These are phyloP conservation scores for Plecotus auritus DNA, from an alignment of 2,113 vertebrate species.

Conservation along the genomic window DNA sequence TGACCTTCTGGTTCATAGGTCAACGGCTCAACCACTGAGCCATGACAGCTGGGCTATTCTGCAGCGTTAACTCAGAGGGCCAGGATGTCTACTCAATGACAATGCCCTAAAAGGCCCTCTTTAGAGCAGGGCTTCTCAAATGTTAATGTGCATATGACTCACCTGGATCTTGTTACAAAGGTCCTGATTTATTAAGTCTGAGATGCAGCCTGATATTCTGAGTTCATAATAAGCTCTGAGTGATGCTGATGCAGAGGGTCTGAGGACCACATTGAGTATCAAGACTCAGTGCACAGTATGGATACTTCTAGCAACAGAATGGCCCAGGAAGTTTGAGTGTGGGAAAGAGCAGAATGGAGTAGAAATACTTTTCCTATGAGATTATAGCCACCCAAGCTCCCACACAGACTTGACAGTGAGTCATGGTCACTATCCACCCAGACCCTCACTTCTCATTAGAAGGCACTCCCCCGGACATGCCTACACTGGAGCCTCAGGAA, in stretches of 20 bases:
- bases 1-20: no score
- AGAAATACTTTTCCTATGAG: constrained; percentile 37
- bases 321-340: neutral
- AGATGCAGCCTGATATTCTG: neutral
- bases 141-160: neutral
- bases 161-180: neutral
- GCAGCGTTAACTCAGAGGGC: neutral
- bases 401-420: neutral
- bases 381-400: neutral
- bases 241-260: neutral
- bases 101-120: neutral
- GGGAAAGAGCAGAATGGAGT: constrained; percentile 13
- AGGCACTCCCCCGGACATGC: neutral
- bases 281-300: neutral
- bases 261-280: neutral
- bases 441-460: neutral
- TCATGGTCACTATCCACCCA: constrained; percentile 13
- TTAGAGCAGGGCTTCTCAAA: neutral
- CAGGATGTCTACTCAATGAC: neutral
- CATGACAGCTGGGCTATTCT: neutral
- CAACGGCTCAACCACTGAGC: no score
- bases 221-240: neutral
- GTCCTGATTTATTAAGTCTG: neutral
- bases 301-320: neutral
- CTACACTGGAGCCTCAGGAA: neutral